A percentile compares a stretch with the other conserved stretches of the same genome.
phyloP scores from a whole-genome alignment of 2,797 vertebrate species.

The Onychomys torridus region DNA sequence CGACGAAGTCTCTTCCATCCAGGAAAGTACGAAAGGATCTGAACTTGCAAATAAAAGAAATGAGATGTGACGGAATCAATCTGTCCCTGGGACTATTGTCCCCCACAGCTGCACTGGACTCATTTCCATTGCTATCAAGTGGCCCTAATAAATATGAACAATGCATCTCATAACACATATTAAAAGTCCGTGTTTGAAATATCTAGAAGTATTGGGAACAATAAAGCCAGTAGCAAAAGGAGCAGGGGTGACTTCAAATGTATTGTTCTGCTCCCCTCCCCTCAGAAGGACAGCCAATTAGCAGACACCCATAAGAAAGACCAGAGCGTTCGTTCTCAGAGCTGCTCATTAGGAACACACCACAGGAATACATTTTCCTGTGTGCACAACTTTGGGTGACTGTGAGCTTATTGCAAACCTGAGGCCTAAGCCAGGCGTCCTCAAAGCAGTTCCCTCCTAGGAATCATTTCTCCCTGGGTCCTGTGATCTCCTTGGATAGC shows the following conservation, averaged over 20 bases:
- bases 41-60: background rate
- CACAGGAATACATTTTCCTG: background rate
- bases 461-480: background rate
- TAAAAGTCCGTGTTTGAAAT: slow-evolving; percentile 13
- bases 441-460: background rate
- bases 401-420: background rate
- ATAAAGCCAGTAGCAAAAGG: background rate
- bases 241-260: background rate
- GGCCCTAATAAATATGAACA: slow-evolving; percentile 63
- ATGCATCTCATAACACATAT: background rate
- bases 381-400: background rate
- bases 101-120: slow-evolving; percentile 59
- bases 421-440: background rate
- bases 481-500: slow-evolving; percentile 21
- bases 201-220: slow-evolving; percentile 26
- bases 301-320: background rate
- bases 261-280: background rate
- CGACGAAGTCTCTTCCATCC: background rate
- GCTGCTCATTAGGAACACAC: background rate
- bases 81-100: slow-evolving; percentile 38
- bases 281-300: slow-evolving; percentile 35
- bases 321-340: background rate
- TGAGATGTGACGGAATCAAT: background rate
- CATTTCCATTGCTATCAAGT: slow-evolving; percentile 60
- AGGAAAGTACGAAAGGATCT: slow-evolving; percentile 43